Evolutionary conservation across 2,797 vertebrate species (phyloP), one percentile per base, ranked within the genome.

Genomic region (Buphagus erythrorhynchus): DNA sequence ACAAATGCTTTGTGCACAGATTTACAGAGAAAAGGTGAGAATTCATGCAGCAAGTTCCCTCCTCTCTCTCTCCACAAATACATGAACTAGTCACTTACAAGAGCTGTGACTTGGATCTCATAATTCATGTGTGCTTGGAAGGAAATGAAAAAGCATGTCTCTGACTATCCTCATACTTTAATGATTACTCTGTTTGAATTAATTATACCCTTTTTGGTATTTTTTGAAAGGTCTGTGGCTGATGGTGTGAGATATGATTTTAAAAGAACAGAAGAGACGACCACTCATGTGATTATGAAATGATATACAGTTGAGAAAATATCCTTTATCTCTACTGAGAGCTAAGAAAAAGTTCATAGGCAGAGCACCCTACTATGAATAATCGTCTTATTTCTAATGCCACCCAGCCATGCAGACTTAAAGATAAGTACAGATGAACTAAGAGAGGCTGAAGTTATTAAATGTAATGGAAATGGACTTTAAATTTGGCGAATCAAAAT

Each of bases 351-450:
- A 80, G 67, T 93, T 93, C 85, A 92, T 55, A 91, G 74, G 67
- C 84, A 92, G 76, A 91, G 78, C 65, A 92, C 68, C 85, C 81
- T 93, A 88, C 81, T 96, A 96, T 95, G 91, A 96, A 94, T 97
- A 96, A 95, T 95, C 87, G 90, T 87, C 94, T 97, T 96, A 97
- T 96, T 96, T 86, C 89, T 95, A 91, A 92, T 95, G 79, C 87
- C 81, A 89, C 85, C 78, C 94, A 96, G 89, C 78, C 95, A 93
- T 96, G 94, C 91, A 96, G 91, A 96, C 89, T 94, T 91, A 94
- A 95, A 94, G 91, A 95, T 96, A 94, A 96, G 86, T 92, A 89
- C 65, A 91, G 85, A 96, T 92, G 96, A 96, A 91, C 84, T 92
- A 71, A 93, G 94, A 88, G 92, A 88, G 92, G 57, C 86, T 96